Conservation (phyloP, 2,113 vertebrate genomes). For the Otocyon megalotis region DNA sequence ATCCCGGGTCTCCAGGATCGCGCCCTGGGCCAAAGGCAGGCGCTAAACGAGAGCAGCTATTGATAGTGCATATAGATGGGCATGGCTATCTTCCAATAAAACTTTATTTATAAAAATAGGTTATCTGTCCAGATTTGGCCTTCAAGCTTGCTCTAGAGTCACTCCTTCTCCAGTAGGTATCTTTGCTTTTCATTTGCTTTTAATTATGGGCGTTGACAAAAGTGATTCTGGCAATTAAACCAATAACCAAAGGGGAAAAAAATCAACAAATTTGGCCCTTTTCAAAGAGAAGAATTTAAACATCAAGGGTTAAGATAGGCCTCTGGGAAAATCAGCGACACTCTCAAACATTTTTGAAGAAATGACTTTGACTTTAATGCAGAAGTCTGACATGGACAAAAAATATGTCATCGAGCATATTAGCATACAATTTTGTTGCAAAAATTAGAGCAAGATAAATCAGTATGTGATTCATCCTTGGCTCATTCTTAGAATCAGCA, state of each 20-base stretch:
- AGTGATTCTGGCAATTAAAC: background rate
- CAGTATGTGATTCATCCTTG: background rate
- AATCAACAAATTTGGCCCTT: background rate
- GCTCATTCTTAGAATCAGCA: conserved; percentile 21
- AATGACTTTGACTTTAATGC: background rate
- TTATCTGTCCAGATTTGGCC: background rate
- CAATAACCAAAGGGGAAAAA: background rate
- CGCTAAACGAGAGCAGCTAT: background rate
- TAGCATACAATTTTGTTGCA: background rate
- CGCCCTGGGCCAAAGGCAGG: too few species aligned
- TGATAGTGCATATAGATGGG: background rate
- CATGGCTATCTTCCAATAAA: background rate
- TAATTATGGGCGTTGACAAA: background rate
- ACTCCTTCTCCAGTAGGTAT: too few species aligned
- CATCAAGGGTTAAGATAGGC: background rate
- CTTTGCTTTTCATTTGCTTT: background rate
- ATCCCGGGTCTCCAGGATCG: too few species aligned
- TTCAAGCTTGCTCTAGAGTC: background rate
- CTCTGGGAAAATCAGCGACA: background rate
- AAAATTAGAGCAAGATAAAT: conserved; percentile 16
- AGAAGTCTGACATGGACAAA: background rate
- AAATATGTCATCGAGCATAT: background rate
- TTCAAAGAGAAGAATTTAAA: background rate
- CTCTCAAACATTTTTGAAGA: background rate
- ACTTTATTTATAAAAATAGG: conserved; percentile 14